Evolutionary conservation across 2,113 vertebrate species (phyloP).

Genomic region (Callopanchax toddi): DNA sequence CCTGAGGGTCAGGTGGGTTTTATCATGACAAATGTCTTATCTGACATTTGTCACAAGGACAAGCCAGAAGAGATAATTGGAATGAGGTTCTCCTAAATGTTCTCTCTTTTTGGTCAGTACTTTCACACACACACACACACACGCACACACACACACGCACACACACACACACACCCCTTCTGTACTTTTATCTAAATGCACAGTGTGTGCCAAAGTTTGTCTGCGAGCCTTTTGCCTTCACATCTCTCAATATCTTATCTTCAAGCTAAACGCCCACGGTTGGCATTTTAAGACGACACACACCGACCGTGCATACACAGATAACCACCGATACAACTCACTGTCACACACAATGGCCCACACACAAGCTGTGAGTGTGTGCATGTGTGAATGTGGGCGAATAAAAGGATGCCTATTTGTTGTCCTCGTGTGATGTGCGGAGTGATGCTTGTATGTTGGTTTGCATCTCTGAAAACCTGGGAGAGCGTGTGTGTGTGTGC

Average conservation of each 20-base stretch:
- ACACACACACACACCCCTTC: constrained; percentile 24
- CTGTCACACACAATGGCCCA: constrained; percentile 65
- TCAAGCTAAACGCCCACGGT: constrained; percentile 54
- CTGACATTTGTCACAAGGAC: constrained; percentile 63
- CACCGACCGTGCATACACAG: constrained; percentile 30
- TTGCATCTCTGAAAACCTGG: neutral
- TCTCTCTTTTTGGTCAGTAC: constrained; percentile 5
- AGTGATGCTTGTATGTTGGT: constrained; percentile 5
- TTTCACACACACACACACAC: neutral
- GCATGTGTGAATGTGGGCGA: constrained; percentile 25
- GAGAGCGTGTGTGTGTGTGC: neutral
- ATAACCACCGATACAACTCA: constrained; percentile 51
- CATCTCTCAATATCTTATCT: constrained; percentile 69
- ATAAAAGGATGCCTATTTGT: constrained; percentile 25
- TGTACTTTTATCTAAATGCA: constrained; percentile 51
- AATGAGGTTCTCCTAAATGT: constrained; percentile 50
- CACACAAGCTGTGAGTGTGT: constrained; percentile 53
- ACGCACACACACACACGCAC: constrained; percentile 3
- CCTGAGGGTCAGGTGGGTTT: constrained; percentile 56
- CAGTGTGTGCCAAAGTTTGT: constrained; percentile 47
- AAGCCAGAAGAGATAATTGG: constrained; percentile 59
- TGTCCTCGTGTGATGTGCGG: constrained; percentile 15
- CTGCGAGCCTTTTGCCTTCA: constrained; percentile 46
- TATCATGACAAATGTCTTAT: constrained; percentile 61
- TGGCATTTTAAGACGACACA: constrained; percentile 69